These are phyloP conservation scores for Tetanocera ferruginea DNA, from an alignment of 2,888 invertebrate genomes.

Conservation along the genomic window DNA sequence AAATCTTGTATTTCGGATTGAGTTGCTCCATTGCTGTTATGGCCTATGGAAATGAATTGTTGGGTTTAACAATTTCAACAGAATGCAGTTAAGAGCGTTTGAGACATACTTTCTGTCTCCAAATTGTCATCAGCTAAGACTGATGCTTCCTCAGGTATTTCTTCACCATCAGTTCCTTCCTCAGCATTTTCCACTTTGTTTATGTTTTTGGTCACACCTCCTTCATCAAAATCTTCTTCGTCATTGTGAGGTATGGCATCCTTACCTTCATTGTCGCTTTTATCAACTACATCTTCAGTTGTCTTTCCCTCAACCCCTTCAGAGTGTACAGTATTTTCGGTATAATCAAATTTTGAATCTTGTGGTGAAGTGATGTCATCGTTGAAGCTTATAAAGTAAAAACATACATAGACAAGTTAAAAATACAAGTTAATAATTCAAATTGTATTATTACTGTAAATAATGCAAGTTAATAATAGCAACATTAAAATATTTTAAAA, in stretches of 20 bases:
- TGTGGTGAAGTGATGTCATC: conserved; percentile 79
- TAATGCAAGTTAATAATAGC: no score
- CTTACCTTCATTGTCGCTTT: conserved; percentile 59
- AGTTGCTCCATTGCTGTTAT: conserved; percentile 69
- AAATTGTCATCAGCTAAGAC: conserved; percentile 51
- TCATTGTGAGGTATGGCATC: conserved; percentile 49
- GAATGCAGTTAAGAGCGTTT: not conserved
- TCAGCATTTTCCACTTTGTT: conserved; percentile 61
- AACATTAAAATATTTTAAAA: no score
- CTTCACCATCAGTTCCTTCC: conserved; percentile 62
- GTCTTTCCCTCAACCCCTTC: conserved; percentile 49
- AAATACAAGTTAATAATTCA: not conserved
- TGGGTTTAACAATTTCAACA: not conserved
- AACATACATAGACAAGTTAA: not conserved
- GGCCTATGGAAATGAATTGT: conserved; percentile 46
- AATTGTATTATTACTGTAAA: not conserved
- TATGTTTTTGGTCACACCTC: not conserved
- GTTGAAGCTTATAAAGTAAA: conserved; percentile 24
- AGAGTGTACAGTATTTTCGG: conserved; percentile 70
- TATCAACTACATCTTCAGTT: conserved; percentile 70
- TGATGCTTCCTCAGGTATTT: conserved; percentile 48
- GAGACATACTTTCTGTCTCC: conserved; percentile 60
- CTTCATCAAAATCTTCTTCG: conserved; percentile 7
- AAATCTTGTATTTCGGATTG: conserved; percentile 69
- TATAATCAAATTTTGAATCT: conserved; percentile 77